Evolutionary conservation across 2,113 vertebrate species (phyloP), one percentile per base, ranked within the genome.

Genomic region (Propithecus coquereli): DNA sequence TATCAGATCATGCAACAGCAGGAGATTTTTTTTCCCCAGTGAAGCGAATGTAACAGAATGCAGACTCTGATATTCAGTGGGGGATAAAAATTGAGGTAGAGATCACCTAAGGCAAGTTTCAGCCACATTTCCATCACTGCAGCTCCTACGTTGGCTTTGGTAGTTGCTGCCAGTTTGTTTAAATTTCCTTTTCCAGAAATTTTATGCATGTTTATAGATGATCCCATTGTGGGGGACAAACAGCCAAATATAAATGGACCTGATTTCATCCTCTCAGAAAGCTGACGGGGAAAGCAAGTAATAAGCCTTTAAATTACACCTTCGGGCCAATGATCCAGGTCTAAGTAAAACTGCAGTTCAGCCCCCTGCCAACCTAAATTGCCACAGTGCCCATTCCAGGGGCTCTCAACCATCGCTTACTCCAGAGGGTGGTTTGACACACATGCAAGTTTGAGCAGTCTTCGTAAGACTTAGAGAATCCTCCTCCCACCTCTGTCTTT

Each of bases 261-360:
- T 84, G 90, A 71, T 54, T 94, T 11, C 0, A 23, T 43, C 87
- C 77, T 94, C 5, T 1, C 83, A 45, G 63, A 54, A 61, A 10
- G 0, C 84, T 70, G 61, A 25, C 68, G 86, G 50, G 57, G 73
- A 70, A 96, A 90, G 25, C 5, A 3, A 97, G 94, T 94, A 98
- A 96, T 96, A 93, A 97, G 59, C 88, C 94, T 97, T 96, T 97
- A 97, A 95, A 97, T 98, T 93, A 73, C 47, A 94, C 83, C 86
- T 90, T 91, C 94, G 97, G 95, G 90, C 59, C 93, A 92, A 27
- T 82, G 68, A 68, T 68, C 89, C 91, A 30, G 50, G 0, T 52
- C 95, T 97, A n/a, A 94, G 94, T 70, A 97, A 97, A 98, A 90
- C 93, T 97, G 89, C 88, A 90, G 79, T 98, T 92, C 94, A 95